Percentiles rank a stretch among this genome's conserved stretches.
Conservation (phyloP, 2,797 vertebrate genomes). For the Rhinoraja longicauda region DNA sequence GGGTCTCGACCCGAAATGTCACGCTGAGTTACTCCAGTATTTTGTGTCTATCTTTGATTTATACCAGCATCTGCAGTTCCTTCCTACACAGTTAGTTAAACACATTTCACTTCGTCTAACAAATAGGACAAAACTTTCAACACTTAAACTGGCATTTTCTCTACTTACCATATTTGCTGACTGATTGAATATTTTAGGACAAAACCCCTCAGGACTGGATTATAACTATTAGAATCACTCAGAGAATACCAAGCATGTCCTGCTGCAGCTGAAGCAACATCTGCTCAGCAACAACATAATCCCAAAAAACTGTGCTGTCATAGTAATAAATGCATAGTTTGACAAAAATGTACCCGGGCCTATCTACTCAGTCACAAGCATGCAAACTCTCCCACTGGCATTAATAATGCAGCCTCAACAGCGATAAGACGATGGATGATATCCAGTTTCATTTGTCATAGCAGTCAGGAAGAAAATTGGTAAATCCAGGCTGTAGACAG, state of each 20-base stretch:
- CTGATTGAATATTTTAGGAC: constrained; percentile 43
- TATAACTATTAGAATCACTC: constrained; percentile 33
- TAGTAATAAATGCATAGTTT: constrained; percentile 32
- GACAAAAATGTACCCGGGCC: constrained; percentile 41
- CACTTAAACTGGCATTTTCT: background rate
- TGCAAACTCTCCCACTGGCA: constrained; percentile 46
- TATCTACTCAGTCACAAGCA: constrained; percentile 43
- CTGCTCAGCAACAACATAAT: constrained; percentile 43
- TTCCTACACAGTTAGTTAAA: too few species aligned
- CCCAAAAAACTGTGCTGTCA: constrained; percentile 44
- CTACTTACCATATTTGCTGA: constrained; percentile 39
- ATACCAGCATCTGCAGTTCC: too few species aligned
- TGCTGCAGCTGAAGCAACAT: constrained; percentile 47
- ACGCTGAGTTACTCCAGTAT: too few species aligned
- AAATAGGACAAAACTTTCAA: background rate
- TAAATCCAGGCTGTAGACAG: constrained; percentile 45
- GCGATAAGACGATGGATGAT: constrained; percentile 44
- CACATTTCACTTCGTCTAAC: background rate
- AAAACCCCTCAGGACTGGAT: constrained; percentile 39
- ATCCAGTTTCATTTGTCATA: constrained; percentile 44
- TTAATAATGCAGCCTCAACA: constrained; percentile 49
- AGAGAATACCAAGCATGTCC: constrained; percentile 40
- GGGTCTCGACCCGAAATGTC: too few species aligned
- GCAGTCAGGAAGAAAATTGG: constrained; percentile 46
- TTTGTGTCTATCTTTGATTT: too few species aligned